Base-by-base conservation (phyloP, 2,797 vertebrate species). In the Phoebastria nigripes region DNA sequence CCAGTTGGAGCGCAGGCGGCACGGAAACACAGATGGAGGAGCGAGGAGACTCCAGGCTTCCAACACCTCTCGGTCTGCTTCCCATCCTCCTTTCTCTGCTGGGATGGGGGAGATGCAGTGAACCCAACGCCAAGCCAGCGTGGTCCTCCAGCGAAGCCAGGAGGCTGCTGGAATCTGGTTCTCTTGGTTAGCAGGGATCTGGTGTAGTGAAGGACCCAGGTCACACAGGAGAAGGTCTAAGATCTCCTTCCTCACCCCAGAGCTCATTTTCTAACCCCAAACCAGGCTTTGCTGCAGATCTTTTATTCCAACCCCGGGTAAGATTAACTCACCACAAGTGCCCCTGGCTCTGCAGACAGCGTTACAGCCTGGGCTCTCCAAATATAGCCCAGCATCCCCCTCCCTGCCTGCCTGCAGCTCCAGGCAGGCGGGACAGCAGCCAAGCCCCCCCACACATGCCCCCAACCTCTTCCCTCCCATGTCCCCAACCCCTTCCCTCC, bases 391-490 rank as follows among this genome's bases (percentile, higher is more conserved):
- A 31, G 24, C 49, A 54, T 39, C 58, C 52, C 15, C 29, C 73
- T 89, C 78, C 65, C 29, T 88, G 85, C 31, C 29, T 88, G 85
- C 31, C 52, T 15, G 56, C 82, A 67, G 87, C 72, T 56, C 54
- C 51, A 6, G 52, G 62, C 49, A 17, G 5, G 25, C 5, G 9
- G 82, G 81, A 63, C 66, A 61, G 49, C 74, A 83, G 70, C 95
- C 80, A 90, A 72, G 51, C 14, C 44, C 82, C 87, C 84, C 87
- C 92, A 44, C 74, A 96, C 93, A 54, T 69, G 54, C 67, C 85
- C 76, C 33, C 2, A 79, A 10, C 46, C 58, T 80, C 66, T 74
- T 86, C 91, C 94, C 89, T 76, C 62, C 70, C 79, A 62, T 37
- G 37, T 37, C 37, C 37, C 37, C 37, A 79, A 11, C 44, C 58